A percentile compares a stretch with the other conserved stretches of the same genome.
phyloP scores from a whole-genome alignment of 23 tunicate genomes.

The Halocynthia roretzi region DNA sequence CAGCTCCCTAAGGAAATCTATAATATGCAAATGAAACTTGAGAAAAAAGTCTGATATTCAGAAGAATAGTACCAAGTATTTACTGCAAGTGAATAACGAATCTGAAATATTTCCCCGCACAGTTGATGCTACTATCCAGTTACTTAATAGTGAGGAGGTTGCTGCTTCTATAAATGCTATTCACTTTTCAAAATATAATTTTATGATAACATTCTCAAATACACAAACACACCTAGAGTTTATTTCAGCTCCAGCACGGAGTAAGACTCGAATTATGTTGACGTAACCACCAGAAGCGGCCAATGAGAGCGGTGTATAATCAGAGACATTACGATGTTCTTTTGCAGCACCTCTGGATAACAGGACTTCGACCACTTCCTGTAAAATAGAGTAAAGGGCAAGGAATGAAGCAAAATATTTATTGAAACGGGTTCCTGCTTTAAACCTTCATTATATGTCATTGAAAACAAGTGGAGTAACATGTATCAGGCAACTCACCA shows the following conservation, averaged over 20 bases:
- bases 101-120: no score
- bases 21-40: no score
- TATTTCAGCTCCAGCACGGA: conserved; percentile 93
- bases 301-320: conserved; percentile 93
- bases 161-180: background rate
- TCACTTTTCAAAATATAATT: background rate
- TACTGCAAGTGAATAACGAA: no score
- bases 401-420: background rate
- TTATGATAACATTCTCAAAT: background rate
- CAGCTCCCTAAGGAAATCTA: no score
- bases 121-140: no score
- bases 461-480: background rate
- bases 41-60: no score
- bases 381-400: background rate
- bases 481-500: conserved; percentile 24
- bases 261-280: conserved; percentile 69
- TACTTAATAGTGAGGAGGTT: background rate
- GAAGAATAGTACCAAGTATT: no score
- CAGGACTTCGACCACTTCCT: conserved; percentile 91
- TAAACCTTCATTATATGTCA: no score
- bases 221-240: conserved; percentile 61
- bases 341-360: conserved; percentile 90
- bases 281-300: conserved; percentile 99
- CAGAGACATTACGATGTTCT: conserved; percentile 98
- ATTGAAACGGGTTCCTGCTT: background rate